Evolutionary conservation across 2,113 vertebrate genomes (phyloP), one percentile per base, ranked within the genome.

Genomic region (Trachemys scripta): DNA sequence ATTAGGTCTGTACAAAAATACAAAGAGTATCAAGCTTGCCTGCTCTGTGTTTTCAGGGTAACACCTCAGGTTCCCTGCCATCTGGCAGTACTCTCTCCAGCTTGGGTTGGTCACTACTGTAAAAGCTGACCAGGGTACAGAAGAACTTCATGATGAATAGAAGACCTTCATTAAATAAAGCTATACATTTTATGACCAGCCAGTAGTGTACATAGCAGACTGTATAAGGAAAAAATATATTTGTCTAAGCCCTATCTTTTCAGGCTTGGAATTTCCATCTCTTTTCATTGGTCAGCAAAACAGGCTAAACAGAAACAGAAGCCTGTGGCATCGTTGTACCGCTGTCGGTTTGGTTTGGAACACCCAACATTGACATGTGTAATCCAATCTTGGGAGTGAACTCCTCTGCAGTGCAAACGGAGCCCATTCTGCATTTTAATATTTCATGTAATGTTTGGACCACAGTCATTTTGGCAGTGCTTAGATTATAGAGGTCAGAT

Each of bases 211-310:
- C 11, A 47, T 8, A 78, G 72, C 24, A 45, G 24, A 76, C 42
- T 45, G 42, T 47, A 27, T 42, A 20, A 69, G 65, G 65, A n/a
- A 72, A 72, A 82, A 7, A 25, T 24, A 8, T 20, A 38, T 38
- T 82, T 82, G n/a, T 24, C 90, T 87, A 82, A 92, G 27, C 49
- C 38, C 51, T 62, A 35, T 19, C 84, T 93, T 94, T 11, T 75
- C 53, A 90, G 31, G 59, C 25, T 38, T 90, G 83, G 62, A 35
- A 86, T 92, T 96, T 94, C 87, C 92, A 90, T 0, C 0, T 0
- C 6, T 94, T 96, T 94, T 95, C 90, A 51, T 83, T 91, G 94
- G 75, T 93, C 90, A 97, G 95, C 96, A 96, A 80, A 95, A 93
- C n/a, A 42, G 57, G 25, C 79, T 96, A 57, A 96, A 83, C 90